Percentiles rank a stretch among this genome's conserved stretches.
These are phyloP conservation scores for Microcebus lehilahytsara DNA, from an alignment of 2,113 vertebrate genomes.

Conservation along the genomic window DNA sequence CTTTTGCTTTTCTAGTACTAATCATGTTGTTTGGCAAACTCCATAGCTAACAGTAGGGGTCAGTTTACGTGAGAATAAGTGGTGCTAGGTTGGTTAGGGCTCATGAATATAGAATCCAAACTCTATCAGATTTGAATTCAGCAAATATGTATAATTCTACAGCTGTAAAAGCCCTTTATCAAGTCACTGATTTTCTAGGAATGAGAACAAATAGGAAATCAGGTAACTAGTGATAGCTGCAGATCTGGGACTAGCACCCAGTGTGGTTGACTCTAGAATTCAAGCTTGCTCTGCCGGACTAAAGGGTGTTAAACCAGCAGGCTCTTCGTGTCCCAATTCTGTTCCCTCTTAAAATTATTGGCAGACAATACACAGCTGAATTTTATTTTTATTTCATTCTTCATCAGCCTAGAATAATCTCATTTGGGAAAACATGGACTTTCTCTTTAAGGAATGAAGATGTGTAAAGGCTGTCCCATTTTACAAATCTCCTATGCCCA, in stretches of 20 bases:
- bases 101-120: neutral
- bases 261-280: neutral
- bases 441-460: conserved; percentile 63
- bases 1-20: neutral
- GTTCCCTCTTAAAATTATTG: neutral
- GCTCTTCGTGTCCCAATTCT: neutral
- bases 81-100: neutral
- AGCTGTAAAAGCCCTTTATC: neutral
- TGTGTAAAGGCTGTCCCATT: conserved; percentile 64
- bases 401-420: neutral
- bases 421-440: neutral
- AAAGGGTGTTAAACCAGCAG: neutral
- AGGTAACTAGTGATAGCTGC: fast-evolving
- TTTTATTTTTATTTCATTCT: conserved; percentile 11
- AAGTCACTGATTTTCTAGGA: neutral
- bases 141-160: neutral
- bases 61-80: fast-evolving
- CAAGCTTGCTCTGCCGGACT: too few species aligned
- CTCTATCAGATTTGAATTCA: neutral
- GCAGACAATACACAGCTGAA: neutral
- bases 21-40: neutral
- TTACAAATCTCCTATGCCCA: conserved; percentile 43
- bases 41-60: neutral
- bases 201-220: neutral
- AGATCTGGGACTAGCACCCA: neutral